Base-by-base conservation (phyloP, 2,888 invertebrate genomes). In the Lepidocyrtinus sp. region DNA sequence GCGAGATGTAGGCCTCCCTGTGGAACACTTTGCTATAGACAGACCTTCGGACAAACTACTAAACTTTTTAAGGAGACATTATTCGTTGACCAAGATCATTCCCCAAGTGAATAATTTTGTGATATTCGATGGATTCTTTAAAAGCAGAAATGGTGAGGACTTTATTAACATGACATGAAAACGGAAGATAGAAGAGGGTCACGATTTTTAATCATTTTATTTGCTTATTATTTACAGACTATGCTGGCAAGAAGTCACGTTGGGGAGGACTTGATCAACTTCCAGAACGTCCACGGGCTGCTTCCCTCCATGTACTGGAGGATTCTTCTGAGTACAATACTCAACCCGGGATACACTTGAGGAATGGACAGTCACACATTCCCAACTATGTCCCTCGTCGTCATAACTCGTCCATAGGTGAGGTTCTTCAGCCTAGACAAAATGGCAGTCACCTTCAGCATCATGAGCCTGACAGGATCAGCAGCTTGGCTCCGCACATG, bases 31-130 rank as follows among this genome's bases (percentile, higher is more conserved):
- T 87, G 97, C 99, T 0, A 94, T 98, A 83, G 98, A 99, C 89
- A 92, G 96, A 55, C 99, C 98, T 0, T 98, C 98, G 0, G 92
- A 93, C 67, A 97, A 97, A 88, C 93, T 98, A 87, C 90, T 95
- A 85, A 92, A 92, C 36, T 99, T 99, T 89, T 90, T 99, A 21
- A 90, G 90, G 55, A 96, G 95, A 88, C 94, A 97, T 89, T 98
- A 96, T 89, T 91, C 91, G 19, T 89, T 92, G 0, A 90, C 90
- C 73, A 90, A 89, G 26, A 92, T 93, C 19, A 92, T 96, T 84
- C 93, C 94, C 59, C 96, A 96, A 88, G 93, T 94, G 87, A 96
- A 96, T 88, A 95, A 96, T 88, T 96, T 95, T 89, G 96, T 95
- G 45, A 92, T 96, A 19, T 96, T 93, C 88, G 92, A 93, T 84